Percentiles rank a stretch among this genome's conserved stretches.
phyloP scores from a whole-genome alignment of 2,113 vertebrate genomes.

The Dendropsophus ebraccatus region DNA sequence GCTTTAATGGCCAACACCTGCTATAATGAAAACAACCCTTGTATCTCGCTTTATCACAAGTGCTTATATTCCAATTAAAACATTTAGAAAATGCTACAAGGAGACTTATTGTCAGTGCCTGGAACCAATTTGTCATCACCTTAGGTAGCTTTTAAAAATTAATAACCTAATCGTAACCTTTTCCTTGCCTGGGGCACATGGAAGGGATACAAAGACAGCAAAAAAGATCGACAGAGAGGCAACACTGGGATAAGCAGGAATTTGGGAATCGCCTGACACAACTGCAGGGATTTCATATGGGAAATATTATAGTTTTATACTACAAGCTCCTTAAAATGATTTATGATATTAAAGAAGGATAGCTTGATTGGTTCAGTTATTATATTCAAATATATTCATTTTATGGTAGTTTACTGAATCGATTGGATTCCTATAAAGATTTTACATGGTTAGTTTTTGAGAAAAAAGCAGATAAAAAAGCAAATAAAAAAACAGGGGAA shows the following conservation, averaged over 20 bases:
- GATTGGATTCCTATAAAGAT: background rate
- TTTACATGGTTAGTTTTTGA: background rate
- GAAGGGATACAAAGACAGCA: constrained; percentile 37
- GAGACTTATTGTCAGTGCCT: constrained; percentile 66
- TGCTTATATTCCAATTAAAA: constrained; percentile 74
- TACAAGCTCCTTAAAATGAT: background rate
- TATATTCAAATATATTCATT: background rate
- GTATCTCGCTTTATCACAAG: constrained; percentile 65
- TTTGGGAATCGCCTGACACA: constrained; percentile 31
- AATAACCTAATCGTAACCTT: constrained; percentile 50
- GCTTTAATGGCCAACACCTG: constrained; percentile 71
- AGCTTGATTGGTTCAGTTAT: background rate
- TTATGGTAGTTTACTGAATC: background rate
- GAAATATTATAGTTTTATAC: background rate
- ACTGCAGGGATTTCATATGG: constrained; percentile 31
- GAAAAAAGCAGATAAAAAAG: too few relatives aligned
- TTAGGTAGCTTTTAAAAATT: constrained; percentile 56
- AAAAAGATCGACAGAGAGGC: constrained; percentile 29
- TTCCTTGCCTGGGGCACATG: constrained; percentile 45
- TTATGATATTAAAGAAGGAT: background rate
- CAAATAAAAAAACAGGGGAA: too few relatives aligned
- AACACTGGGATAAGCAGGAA: constrained; percentile 17
- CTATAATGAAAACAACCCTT: constrained; percentile 67
- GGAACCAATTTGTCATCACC: constrained; percentile 63
- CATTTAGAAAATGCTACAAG: constrained; percentile 71